A percentile compares a stretch with the other conserved stretches of the same genome.
These are phyloP conservation scores for Peromyscus polionotus DNA, from an alignment of 2,113 vertebrate species.

Conservation along the genomic window DNA sequence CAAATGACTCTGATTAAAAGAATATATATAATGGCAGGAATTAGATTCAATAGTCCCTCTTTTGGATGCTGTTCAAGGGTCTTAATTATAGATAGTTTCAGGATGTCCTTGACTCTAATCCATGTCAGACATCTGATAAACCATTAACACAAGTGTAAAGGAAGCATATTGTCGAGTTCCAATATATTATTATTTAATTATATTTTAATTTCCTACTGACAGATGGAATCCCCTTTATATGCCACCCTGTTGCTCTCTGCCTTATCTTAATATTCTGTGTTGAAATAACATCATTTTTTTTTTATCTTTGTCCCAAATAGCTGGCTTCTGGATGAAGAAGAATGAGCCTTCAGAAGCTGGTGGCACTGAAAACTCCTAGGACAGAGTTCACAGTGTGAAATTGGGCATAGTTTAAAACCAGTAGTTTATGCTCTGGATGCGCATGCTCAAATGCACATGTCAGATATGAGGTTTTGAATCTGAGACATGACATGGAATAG, in stretches of 20 bases:
- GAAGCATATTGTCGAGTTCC: slow-evolving; percentile 53
- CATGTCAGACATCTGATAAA: slow-evolving; percentile 54
- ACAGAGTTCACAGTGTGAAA: not conserved
- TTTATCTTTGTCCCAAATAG: not conserved
- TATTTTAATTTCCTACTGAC: slow-evolving; percentile 70
- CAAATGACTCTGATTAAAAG: slow-evolving; percentile 21
- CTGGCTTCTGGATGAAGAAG: not conserved
- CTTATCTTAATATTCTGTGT: slow-evolving; percentile 38
- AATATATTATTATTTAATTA: slow-evolving; percentile 74
- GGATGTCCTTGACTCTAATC: slow-evolving; percentile 51
- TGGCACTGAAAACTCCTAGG: not conserved
- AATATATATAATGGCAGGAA: not conserved
- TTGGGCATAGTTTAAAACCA: not conserved
- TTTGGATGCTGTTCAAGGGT: slow-evolving; percentile 25
- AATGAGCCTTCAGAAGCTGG: not conserved
- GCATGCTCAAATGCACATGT: not conserved
- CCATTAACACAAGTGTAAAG: not conserved
- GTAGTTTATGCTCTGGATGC: not conserved
- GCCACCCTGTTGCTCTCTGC: slow-evolving; percentile 20
- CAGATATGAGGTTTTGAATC: not conserved
- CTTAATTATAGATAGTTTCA: slow-evolving; percentile 53
- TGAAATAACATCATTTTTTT: slow-evolving; percentile 59
- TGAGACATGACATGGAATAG: not conserved
- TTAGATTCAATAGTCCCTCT: slow-evolving; percentile 50
- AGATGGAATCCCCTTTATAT: slow-evolving; percentile 66